Conservation (phyloP, 2,113 vertebrate genomes). For the Conger conger region DNA sequence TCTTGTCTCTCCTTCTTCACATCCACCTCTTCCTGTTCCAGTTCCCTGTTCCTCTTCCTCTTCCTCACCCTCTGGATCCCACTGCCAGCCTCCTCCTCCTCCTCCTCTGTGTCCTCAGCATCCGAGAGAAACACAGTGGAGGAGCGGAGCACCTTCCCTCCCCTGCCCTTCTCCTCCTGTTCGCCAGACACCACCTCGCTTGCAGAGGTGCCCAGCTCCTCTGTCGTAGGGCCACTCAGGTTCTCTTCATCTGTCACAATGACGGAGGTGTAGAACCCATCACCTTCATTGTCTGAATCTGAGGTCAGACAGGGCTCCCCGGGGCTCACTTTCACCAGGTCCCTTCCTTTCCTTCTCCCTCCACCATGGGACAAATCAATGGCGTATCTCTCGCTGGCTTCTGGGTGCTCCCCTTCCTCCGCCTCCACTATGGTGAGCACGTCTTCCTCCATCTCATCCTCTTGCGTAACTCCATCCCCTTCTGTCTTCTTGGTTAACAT, state of each 20-base stretch:
- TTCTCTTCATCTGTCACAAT: conserved; percentile 75
- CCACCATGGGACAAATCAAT: conserved; percentile 67
- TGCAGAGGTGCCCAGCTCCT: conserved; percentile 56
- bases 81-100: conserved; percentile 53
- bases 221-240: conserved; percentile 60
- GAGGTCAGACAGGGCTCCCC: conserved; percentile 69
- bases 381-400: conserved; percentile 53
- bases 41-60: conserved; percentile 61
- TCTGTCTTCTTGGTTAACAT: conserved; percentile 24
- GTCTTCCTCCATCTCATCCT: conserved; percentile 65
- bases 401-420: conserved; percentile 54
- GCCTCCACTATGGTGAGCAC: conserved; percentile 68
- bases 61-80: conserved; percentile 49
- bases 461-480: conserved; percentile 37
- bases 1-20: conserved; percentile 67
- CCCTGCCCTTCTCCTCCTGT: conserved; percentile 54
- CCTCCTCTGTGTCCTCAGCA: conserved; percentile 73
- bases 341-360: conserved; percentile 45
- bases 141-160: conserved; percentile 75
- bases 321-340: conserved; percentile 49
- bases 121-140: conserved; percentile 76
- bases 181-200: conserved; percentile 59
- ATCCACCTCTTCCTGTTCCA: conserved; percentile 63
- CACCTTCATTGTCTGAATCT: conserved; percentile 73
- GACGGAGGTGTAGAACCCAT: conserved; percentile 71